These are phyloP conservation scores for Notodonta dromedarius DNA, from an alignment of 2,888 invertebrate species.

Conservation along the genomic window DNA sequence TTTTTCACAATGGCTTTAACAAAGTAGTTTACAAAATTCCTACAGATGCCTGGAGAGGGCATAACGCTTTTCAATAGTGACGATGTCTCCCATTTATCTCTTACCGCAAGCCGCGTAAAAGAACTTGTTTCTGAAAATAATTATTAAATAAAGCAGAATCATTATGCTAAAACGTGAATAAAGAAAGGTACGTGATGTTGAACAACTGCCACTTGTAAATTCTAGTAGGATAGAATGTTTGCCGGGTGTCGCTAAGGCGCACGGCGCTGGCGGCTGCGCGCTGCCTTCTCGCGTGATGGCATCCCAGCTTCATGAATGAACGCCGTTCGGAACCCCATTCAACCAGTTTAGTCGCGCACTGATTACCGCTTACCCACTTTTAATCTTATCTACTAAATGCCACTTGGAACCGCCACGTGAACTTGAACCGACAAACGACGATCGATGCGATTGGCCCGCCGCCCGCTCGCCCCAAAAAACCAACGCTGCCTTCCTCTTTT, in stretches of 20 bases:
- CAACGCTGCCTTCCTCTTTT: constrained; percentile 73
- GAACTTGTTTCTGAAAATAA: too few relatives aligned
- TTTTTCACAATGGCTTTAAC: too few relatives aligned
- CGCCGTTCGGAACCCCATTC: constrained; percentile 68
- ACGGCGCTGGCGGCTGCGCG: constrained; percentile 2
- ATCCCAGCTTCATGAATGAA: constrained; percentile 77
- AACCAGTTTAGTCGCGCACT: constrained; percentile 82
- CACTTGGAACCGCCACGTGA: constrained; percentile 60
- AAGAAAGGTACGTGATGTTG: too few relatives aligned
- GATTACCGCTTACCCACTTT: constrained; percentile 75
- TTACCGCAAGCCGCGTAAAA: too few relatives aligned
- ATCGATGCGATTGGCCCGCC: constrained; percentile 48
- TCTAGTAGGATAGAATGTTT: neutral
- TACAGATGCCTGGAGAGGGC: too few relatives aligned
- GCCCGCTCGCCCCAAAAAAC: constrained; percentile 65
- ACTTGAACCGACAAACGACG: constrained; percentile 47
- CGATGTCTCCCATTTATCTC: too few relatives aligned
- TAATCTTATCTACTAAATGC: constrained; percentile 78
- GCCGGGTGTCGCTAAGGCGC: constrained; percentile 9
- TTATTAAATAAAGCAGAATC: too few relatives aligned
- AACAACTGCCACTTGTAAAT: too few relatives aligned
- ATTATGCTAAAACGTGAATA: too few relatives aligned
- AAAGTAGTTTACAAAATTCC: too few relatives aligned
- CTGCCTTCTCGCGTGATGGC: constrained; percentile 62
- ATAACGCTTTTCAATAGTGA: too few relatives aligned